Percentiles rank a stretch among this genome's conserved stretches.
These are phyloP conservation scores for Drosophila antonietae DNA, from an alignment of 2,888 invertebrate species.

Conservation along the genomic window DNA sequence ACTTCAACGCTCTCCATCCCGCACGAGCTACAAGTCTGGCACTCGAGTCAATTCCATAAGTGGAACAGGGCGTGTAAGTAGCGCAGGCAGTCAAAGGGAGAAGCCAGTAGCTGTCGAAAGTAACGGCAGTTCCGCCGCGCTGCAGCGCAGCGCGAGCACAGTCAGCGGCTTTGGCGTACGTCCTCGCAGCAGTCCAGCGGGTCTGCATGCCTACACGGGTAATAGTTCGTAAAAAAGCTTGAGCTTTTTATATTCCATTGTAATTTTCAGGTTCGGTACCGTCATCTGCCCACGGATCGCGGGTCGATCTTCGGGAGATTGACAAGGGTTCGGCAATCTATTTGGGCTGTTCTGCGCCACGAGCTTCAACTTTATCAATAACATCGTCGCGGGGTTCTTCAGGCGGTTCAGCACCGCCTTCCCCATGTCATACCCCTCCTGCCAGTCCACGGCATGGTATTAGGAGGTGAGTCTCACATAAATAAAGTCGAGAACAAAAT, in stretches of 20 bases:
- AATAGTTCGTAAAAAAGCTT: conserved; percentile 30
- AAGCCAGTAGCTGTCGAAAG: conserved; percentile 21
- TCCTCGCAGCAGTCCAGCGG: conserved; percentile 91
- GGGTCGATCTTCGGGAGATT: conserved; percentile 88
- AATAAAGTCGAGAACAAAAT: background rate
- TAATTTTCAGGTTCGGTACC: conserved; percentile 87
- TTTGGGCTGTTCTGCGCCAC: conserved; percentile 85
- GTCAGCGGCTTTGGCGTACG: conserved; percentile 85
- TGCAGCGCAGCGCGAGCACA: conserved; percentile 84
- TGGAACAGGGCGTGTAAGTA: conserved; percentile 62
- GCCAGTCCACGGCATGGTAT: conserved; percentile 90
- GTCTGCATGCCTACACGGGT: conserved; percentile 91
- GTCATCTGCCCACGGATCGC: conserved; percentile 90
- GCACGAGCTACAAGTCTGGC: conserved; percentile 38
- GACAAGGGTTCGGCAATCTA: conserved; percentile 87
- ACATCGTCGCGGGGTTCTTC: conserved; percentile 86
- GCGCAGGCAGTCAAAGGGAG: conserved; percentile 66
- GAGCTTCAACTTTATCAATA: conserved; percentile 77
- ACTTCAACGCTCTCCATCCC: conserved; percentile 56
- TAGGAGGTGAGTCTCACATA: conserved; percentile 76
- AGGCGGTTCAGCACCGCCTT: conserved; percentile 90
- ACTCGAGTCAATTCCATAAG: conserved; percentile 48
- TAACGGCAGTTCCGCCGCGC: conserved; percentile 41
- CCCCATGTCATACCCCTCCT: conserved; percentile 91
- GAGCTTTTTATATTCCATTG: background rate